These are phyloP conservation scores for Ictalurus furcatus DNA, from an alignment of 2,113 vertebrate genomes.

Conservation along the genomic window DNA sequence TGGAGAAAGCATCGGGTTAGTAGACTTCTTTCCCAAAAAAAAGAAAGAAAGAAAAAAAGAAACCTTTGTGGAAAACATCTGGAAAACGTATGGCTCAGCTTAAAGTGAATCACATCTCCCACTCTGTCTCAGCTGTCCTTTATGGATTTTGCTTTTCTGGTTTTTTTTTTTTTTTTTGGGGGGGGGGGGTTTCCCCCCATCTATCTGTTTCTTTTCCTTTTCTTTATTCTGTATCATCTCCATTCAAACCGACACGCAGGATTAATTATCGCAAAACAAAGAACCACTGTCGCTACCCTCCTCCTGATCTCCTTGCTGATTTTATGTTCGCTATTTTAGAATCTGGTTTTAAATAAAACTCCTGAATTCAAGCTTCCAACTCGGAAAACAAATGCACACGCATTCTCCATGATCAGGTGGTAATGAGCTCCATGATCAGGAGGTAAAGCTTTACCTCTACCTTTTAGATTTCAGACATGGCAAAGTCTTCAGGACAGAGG, in stretches of 20 bases:
- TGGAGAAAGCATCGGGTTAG: constrained; percentile 3
- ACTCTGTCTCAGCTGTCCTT: constrained; percentile 5
- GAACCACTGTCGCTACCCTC: background rate
- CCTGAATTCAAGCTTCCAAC: background rate
- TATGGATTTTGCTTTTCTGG: constrained; percentile 30
- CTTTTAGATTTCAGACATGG: background rate
- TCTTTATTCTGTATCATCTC: background rate
- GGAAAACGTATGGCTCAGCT: constrained; percentile 57
- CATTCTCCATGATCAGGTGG: background rate
- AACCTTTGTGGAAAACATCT: constrained; percentile 63
- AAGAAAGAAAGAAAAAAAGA: constrained; percentile 36
- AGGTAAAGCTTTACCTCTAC: background rate
- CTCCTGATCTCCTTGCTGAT: background rate
- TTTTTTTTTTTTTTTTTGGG: constrained; percentile 12
- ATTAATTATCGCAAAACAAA: background rate
- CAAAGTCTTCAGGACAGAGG: too few relatives aligned
- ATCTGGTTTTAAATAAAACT: background rate
- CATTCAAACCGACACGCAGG: background rate
- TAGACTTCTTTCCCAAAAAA: constrained; percentile 2
- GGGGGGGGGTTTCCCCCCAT: background rate
- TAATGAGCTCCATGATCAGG: background rate
- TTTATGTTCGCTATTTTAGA: background rate
- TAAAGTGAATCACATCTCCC: constrained; percentile 23
- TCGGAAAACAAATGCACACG: background rate
- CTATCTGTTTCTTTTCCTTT: background rate